Base-by-base conservation (phyloP, 2,113 vertebrate genomes). In the Pantherophis guttatus region DNA sequence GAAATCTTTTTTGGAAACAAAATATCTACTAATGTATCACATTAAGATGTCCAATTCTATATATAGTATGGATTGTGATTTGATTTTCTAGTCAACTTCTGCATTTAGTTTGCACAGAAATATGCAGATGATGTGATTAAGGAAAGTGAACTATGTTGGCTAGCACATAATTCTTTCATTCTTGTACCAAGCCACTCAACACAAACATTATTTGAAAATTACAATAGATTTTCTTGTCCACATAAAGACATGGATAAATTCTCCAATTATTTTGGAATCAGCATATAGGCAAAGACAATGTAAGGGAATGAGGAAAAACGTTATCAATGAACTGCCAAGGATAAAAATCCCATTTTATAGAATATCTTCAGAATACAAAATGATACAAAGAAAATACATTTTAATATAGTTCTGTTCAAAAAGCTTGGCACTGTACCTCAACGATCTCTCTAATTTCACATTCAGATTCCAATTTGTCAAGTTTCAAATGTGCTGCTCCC, bases 371-470 rank as follows among this genome's bases (percentile, higher is more conserved):
- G 24, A 88, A 55, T 15, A 87, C 29, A 33, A 21, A 26, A 53
- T 50, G 24, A 23, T 59, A 3, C 26, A 29, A 93, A 85, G 65
- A 52, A 3, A 39, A 6, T 26, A 52, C 29, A 26, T 86, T 87
- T 70, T 26, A 54, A 4, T 26, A 87, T 3, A 86, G 29, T 3
- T 86, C 93, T 52, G 1, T 92, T 93, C n/a, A 91, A 90, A 65
- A 15, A 91, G 12, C 13, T 89, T 5, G 0, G 23, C 52, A 89
- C 59, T 92, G 29, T 97, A 99, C 99, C 98, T 99, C 99, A 0
- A 99, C 97, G 39, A 99, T 99, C 96, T 99, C 99, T 96, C 99
- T 98, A 94, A 99, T 98, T 97, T 99, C 99, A 93, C 99, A 99
- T 95, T 98, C 98, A 0, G 97, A 97, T 96, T 99, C 99, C 97